Conservation (phyloP, 2,113 vertebrate genomes). For the Anarhynchus alexandrinus region DNA sequence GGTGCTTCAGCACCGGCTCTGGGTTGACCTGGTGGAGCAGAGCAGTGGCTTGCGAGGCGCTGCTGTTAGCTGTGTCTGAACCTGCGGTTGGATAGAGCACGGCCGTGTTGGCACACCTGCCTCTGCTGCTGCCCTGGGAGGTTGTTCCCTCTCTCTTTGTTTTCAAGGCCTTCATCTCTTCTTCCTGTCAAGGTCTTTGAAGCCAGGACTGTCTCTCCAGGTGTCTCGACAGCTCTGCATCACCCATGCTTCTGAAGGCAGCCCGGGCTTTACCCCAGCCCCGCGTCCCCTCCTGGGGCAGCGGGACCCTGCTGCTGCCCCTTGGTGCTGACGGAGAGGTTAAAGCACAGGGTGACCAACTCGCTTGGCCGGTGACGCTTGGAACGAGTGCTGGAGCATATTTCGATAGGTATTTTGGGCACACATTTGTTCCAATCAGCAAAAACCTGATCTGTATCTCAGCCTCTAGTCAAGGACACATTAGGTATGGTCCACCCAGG, state of each 20-base stretch:
- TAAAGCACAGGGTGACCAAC: neutral
- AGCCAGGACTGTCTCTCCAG: neutral
- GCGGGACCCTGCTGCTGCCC: neutral
- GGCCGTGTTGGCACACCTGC: neutral
- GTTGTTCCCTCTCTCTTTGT: neutral
- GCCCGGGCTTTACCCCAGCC: neutral
- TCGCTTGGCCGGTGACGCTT: neutral
- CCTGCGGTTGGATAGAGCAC: rapidly evolving
- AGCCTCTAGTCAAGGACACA: too few species aligned
- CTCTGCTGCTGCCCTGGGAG: neutral
- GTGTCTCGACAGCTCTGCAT: neutral
- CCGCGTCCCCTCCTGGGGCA: neutral
- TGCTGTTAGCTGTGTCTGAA: neutral
- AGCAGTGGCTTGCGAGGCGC: neutral
- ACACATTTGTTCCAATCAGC: neutral
- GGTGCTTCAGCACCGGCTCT: neutral
- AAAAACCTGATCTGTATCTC: neutral
- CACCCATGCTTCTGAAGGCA: neutral
- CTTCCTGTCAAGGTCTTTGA: neutral
- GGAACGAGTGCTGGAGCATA: neutral
- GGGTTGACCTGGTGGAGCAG: rapidly evolving
- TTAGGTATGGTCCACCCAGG: too few species aligned
- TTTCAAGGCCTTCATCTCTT: neutral
- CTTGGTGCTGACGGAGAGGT: neutral
- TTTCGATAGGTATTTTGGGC: neutral